These are phyloP conservation scores for Zeugodacus cucurbitae DNA, from an alignment of 1,140 invertebrate species.

Conservation along the genomic window DNA sequence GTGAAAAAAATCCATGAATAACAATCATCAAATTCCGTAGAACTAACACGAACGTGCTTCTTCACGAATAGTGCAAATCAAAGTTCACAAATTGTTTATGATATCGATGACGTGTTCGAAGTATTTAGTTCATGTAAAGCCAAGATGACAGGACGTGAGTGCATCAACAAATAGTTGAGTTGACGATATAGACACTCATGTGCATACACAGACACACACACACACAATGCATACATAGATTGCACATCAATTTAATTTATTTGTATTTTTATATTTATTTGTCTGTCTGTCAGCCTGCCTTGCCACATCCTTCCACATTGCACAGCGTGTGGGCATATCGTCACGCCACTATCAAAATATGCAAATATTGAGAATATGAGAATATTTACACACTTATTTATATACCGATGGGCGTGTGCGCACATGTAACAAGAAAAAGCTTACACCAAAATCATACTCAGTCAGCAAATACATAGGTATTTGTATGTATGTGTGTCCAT, in stretches of 20 bases:
- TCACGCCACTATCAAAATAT: not conserved
- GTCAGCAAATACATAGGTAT: no score
- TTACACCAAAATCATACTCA: no score
- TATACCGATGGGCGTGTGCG: no score
- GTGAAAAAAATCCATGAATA: not conserved
- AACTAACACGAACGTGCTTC: not conserved
- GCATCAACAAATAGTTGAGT: not conserved
- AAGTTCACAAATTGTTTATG: conserved; percentile 25
- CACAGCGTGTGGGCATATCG: not conserved
- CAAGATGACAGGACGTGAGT: not conserved
- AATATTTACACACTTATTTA: no score
- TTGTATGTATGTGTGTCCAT: no score
- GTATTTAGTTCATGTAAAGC: not conserved
- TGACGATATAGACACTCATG: not conserved
- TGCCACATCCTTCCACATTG: not conserved
- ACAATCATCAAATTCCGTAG: not conserved
- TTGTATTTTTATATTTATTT: not conserved
- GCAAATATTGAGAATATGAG: not conserved
- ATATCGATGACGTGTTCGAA: conserved; percentile 13
- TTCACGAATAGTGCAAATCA: not conserved
- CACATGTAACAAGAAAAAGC: no score
- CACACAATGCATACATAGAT: not conserved
- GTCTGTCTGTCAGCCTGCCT: not conserved
- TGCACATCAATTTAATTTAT: not conserved
- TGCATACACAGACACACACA: not conserved